Evolutionary conservation across 2,113 vertebrate genomes (phyloP), one percentile per base, ranked within the genome.

Genomic region (Tapirus terrestris): DNA sequence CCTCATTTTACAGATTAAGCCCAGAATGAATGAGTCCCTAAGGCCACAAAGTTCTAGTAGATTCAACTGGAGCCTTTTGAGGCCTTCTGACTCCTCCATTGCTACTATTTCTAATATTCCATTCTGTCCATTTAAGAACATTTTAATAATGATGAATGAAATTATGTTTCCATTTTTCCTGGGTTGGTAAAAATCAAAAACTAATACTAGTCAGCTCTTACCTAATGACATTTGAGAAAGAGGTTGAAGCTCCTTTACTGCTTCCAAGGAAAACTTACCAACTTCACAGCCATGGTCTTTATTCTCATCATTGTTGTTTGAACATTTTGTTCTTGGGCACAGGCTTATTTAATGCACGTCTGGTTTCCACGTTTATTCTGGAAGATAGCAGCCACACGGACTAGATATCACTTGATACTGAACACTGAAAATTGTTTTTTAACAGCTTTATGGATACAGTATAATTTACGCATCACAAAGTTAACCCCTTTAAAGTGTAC

Each of bases 291-390:
- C 27, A 12, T 27, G 51, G 33, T 73, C 6, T 43, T 27, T 80
- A 45, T 31, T 76, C 58, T 94, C 60, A 18, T 20, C 29, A 1
- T 48, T 83, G 82, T 45, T 73, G 39, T 76, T 43, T 45, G 87
- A 80, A 92, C 63, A n/a, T 75, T 94, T 79, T 88, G 90, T 96
- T 90, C 90, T 84, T 48, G 10, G 13, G 70, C 29, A 23, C 29
- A 29, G 36, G 43, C 27, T 84, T 77, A 48, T 43, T 92, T 79
- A 67, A 58, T 20, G 12, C 58, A 72, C 91, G 75, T 89, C 93
- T 96, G 93, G 72, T 89, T 89, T 94, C n/a, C 67, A 21, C 91
- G 84, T 91, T 94, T 94, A 20, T 89, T 90, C 61, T 97, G 81
- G 91, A 94, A 94, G 65, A 72, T 25, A 53, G 25, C 45, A 88